A percentile compares a stretch with the other conserved stretches of the same genome.
Evolutionary conservation across 2,888 invertebrate genomes (phyloP).

Genomic region (Homarus gammarus): DNA sequence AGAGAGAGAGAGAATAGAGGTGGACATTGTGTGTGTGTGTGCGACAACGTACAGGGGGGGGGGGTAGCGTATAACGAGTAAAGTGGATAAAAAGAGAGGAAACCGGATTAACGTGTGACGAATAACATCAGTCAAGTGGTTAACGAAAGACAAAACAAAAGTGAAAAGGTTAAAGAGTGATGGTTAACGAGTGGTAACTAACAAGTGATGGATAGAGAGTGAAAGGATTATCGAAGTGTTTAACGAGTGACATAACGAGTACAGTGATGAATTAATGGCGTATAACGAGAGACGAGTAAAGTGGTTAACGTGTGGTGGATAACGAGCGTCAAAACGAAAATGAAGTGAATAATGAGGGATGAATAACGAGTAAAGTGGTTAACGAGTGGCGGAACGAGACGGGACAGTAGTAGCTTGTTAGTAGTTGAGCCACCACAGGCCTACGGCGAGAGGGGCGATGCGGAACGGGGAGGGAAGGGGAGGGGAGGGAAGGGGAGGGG

Average conservation of each 20-base stretch:
- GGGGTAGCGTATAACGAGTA: neutral
- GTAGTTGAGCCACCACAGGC: constrained; percentile 14
- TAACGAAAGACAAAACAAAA: neutral
- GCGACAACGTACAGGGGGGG: neutral
- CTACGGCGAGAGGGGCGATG: neutral
- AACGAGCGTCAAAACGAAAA: neutral
- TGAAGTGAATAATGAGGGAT: neutral
- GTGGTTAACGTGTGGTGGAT: neutral
- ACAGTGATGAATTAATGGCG: no score
- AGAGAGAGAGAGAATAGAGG: neutral
- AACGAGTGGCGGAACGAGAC: constrained; percentile 1
- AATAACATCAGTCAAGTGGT: neutral
- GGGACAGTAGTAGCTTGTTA: constrained; percentile 37
- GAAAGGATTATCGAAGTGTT: neutral
- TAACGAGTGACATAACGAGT: neutral
- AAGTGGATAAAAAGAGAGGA: neutral
- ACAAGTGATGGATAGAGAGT: no score
- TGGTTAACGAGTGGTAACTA: neutral
- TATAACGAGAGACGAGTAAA: neutral
- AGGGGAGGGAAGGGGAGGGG: neutral
- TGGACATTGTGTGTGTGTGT: no score
- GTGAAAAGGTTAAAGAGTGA: neutral
- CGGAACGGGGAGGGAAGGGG: neutral
- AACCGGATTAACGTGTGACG: neutral
- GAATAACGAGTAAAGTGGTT: neutral